A percentile compares a stretch with the other conserved stretches of the same genome.
phyloP scores from a whole-genome alignment of 2,888 invertebrate genomes.

The Meloe dianella region DNA sequence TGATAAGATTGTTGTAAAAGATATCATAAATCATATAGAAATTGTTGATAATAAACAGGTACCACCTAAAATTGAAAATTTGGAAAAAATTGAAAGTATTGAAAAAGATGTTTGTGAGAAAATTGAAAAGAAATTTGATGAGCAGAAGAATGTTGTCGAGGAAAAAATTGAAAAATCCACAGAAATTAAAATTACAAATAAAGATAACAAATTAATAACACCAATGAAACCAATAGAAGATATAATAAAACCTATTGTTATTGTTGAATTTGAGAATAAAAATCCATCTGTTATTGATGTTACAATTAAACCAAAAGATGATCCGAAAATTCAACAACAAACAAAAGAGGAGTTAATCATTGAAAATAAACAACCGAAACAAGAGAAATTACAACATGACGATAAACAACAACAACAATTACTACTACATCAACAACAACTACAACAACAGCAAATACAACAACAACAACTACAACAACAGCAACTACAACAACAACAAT shows the following conservation, averaged over 20 bases:
- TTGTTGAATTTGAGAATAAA: background rate
- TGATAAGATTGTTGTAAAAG: constrained; percentile 21
- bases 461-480: constrained; percentile 49
- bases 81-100: constrained; percentile 12
- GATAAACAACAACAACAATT: constrained; percentile 54
- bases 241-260: constrained; percentile 17
- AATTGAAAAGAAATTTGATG: constrained; percentile 18
- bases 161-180: constrained; percentile 19
- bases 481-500: background rate
- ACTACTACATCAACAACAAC: constrained; percentile 44
- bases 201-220: constrained; percentile 5
- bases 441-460: background rate
- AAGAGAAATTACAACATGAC: constrained; percentile 59
- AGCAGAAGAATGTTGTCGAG: background rate
- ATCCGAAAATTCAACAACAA: constrained; percentile 60
- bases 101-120: constrained; percentile 13
- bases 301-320: constrained; percentile 56
- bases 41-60: background rate
- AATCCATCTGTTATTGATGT: too few species aligned
- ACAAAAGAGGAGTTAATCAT: background rate
- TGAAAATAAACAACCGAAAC: constrained; percentile 51
- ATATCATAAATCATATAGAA: background rate
- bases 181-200: constrained; percentile 6
- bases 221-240: constrained; percentile 19
- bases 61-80: constrained; percentile 17